These are phyloP conservation scores for Mus spicilegus DNA, from an alignment of 2,113 vertebrate genomes.

Conservation along the genomic window DNA sequence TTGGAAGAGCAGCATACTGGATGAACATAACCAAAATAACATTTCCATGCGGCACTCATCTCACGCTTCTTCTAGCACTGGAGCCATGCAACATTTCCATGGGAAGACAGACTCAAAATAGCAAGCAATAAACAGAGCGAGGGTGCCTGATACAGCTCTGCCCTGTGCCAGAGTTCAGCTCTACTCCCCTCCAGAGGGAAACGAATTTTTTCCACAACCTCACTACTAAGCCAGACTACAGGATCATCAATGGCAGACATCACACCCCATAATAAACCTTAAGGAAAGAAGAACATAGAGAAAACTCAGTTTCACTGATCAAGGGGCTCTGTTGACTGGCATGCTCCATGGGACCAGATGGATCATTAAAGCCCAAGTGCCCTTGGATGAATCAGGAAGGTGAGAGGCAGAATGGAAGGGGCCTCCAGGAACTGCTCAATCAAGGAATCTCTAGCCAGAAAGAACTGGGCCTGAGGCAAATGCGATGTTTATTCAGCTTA, in stretches of 20 bases:
- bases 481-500: slow-evolving; percentile 75
- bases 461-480: background rate
- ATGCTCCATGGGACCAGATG: accelerated
- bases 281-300: slow-evolving; percentile 41
- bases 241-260: slow-evolving; percentile 40
- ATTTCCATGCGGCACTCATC: slow-evolving; percentile 56
- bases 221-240: slow-evolving; percentile 15
- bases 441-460: slow-evolving; percentile 47
- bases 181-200: slow-evolving; percentile 10
- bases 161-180: slow-evolving; percentile 37
- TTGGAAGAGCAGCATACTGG: slow-evolving; percentile 51
- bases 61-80: slow-evolving; percentile 57
- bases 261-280: slow-evolving; percentile 18
- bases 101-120: slow-evolving; percentile 72
- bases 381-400: slow-evolving; percentile 53
- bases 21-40: slow-evolving; percentile 63
- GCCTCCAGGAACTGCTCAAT: background rate
- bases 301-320: slow-evolving; percentile 32
- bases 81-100: slow-evolving; percentile 55
- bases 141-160: slow-evolving; percentile 26
- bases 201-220: background rate
- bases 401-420: slow-evolving; percentile 38
- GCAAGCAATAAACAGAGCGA: slow-evolving; percentile 67
- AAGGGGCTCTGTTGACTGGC: background rate
- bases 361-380: slow-evolving; percentile 27